Conservation (phyloP, 1,140 invertebrate genomes). For the Caenorhabditis latens region DNA sequence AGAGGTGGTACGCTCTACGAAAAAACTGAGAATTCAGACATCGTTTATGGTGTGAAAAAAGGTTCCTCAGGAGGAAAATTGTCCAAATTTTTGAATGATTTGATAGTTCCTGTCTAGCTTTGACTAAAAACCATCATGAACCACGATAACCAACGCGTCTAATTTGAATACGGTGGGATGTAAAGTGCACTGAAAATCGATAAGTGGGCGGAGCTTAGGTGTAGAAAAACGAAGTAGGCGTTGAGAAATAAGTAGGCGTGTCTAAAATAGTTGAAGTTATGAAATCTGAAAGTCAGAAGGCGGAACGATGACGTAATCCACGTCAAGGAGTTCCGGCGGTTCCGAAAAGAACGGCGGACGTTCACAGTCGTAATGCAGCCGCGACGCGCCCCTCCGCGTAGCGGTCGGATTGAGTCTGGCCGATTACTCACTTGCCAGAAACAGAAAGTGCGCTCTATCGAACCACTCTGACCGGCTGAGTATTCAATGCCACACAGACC, state of each 20-base stretch:
- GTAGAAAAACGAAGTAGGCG: neutral
- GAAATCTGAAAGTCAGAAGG: neutral
- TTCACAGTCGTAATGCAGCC: constrained; percentile 45
- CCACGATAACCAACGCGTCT: neutral
- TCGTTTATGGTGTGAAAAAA: too few species aligned
- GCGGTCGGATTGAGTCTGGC: constrained; percentile 42
- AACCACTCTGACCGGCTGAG: neutral
- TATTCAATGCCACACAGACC: too few species aligned
- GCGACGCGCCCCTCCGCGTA: constrained; percentile 54
- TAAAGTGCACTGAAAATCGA: constrained; percentile 41
- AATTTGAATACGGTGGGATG: neutral
- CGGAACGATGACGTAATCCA: neutral
- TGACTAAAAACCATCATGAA: neutral
- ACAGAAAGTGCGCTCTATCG: neutral
- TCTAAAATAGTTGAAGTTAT: neutral
- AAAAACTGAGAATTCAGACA: too few species aligned
- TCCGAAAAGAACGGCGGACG: constrained; percentile 45
- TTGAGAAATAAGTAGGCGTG: neutral
- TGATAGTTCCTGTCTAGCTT: too few species aligned
- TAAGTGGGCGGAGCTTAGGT: constrained; percentile 21
- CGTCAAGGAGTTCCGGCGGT: constrained; percentile 7
- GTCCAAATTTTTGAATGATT: too few species aligned
- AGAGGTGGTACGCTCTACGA: too few species aligned
- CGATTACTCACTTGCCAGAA: constrained; percentile 26
- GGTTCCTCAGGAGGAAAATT: too few species aligned